These are phyloP conservation scores for Eciton burchellii DNA, from an alignment of 1,140 invertebrate species.

Conservation along the genomic window DNA sequence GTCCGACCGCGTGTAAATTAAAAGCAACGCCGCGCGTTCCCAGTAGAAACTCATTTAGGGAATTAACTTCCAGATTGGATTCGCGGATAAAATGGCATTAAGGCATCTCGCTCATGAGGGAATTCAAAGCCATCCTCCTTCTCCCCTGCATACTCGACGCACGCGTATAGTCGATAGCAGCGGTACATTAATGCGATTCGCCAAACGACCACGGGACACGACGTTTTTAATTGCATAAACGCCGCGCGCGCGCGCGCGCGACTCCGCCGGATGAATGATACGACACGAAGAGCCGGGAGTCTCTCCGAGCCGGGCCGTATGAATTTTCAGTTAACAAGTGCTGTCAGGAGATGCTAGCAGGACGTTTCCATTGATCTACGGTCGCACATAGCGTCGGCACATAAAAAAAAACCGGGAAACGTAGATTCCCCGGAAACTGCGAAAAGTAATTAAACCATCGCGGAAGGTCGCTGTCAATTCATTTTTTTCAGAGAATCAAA, in stretches of 20 bases:
- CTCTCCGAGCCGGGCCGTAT: neutral
- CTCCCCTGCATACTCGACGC: neutral
- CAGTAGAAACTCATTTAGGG: conserved; percentile 50
- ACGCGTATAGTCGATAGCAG: conserved; percentile 42
- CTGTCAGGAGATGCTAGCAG: neutral
- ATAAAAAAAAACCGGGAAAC: neutral
- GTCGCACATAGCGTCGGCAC: neutral
- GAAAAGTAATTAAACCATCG: conserved; percentile 20
- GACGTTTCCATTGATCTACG: neutral
- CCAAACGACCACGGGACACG: conserved; percentile 4
- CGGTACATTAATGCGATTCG: conserved; percentile 42
- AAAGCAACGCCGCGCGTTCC: conserved; percentile 47
- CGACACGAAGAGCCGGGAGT: neutral
- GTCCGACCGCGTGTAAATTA: conserved; percentile 49
- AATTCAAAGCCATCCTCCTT: conserved; percentile 33
- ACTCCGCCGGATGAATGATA: neutral
- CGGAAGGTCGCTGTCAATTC: conserved; percentile 23
- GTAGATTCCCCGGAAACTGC: neutral
- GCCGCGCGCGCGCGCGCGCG: neutral
- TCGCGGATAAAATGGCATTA: conserved; percentile 55
- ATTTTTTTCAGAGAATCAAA: conserved; percentile 30
- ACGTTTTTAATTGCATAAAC: conserved; percentile 43
- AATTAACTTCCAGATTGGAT: conserved; percentile 60
- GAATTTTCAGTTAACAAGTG: neutral
- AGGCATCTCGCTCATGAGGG: conserved; percentile 37